phyloP scores from a whole-genome alignment of 2,888 invertebrate species.

The Plebejus melissa region DNA sequence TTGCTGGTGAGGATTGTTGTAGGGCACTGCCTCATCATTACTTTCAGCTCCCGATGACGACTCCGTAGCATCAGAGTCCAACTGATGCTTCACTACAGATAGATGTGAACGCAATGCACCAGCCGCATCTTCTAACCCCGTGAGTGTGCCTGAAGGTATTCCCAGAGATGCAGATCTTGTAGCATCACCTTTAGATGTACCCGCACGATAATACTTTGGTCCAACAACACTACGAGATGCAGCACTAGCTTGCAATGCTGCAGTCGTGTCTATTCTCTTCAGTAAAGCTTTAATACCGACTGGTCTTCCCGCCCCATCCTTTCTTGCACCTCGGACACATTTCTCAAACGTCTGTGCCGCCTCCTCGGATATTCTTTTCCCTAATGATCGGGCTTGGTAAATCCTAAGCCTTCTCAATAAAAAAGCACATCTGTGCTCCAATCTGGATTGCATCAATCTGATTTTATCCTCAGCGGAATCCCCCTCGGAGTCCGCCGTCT shows the following conservation, averaged over 20 bases:
- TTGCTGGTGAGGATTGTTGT: slow-evolving; percentile 88
- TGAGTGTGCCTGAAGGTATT: slow-evolving; percentile 82
- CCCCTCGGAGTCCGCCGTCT: slow-evolving; percentile 72
- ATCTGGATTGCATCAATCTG: slow-evolving; percentile 77
- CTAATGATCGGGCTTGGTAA: slow-evolving; percentile 86
- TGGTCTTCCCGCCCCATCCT: slow-evolving; percentile 69
- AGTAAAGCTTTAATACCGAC: slow-evolving; percentile 67
- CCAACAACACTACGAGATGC: slow-evolving; percentile 58
- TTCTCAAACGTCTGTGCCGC: slow-evolving; percentile 82
- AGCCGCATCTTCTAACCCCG: slow-evolving; percentile 84
- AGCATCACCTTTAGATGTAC: slow-evolving; percentile 85
- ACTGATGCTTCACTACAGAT: slow-evolving; percentile 84
- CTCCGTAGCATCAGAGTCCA: slow-evolving; percentile 96
- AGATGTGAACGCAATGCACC: slow-evolving; percentile 87
- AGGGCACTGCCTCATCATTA: slow-evolving; percentile 91
- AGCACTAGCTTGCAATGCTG: slow-evolving; percentile 65
- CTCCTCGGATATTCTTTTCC: slow-evolving; percentile 88
- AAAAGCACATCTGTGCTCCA: slow-evolving; percentile 85
- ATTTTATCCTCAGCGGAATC: slow-evolving; percentile 75
- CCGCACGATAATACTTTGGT: slow-evolving; percentile 70
- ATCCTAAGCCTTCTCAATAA: slow-evolving; percentile 86
- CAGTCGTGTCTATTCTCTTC: slow-evolving; percentile 66
- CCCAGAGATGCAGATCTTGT: slow-evolving; percentile 83
- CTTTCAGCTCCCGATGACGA: slow-evolving; percentile 97
- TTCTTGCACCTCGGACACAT: slow-evolving; percentile 85